Percentiles rank a stretch among this genome's conserved stretches.
These are phyloP conservation scores for Synergus umbraculus DNA, from an alignment of 2,888 invertebrate species.

Conservation along the genomic window DNA sequence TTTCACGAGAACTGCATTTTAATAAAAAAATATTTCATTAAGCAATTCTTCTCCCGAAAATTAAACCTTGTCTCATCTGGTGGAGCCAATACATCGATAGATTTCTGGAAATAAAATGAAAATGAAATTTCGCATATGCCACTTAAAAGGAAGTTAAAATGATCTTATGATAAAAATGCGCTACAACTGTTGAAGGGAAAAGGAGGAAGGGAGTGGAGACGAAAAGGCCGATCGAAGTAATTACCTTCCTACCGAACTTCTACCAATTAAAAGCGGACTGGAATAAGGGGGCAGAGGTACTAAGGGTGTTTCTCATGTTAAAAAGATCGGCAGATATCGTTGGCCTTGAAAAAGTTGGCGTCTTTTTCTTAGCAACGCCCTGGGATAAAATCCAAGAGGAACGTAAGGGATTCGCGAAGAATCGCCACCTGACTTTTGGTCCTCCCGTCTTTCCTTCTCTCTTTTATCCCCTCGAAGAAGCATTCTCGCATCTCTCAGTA, in stretches of 20 bases:
- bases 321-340: conserved; percentile 30
- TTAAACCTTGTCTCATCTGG: not conserved
- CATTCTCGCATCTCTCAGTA: conserved; percentile 42
- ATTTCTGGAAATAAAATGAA: too few relatives aligned
- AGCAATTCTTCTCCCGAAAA: not conserved
- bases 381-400: conserved; percentile 32
- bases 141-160: conserved; percentile 1
- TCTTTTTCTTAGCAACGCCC: conserved; percentile 35
- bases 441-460: conserved; percentile 46
- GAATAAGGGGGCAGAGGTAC: conserved; percentile 28
- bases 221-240: conserved; percentile 44
- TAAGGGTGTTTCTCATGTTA: conserved; percentile 30
- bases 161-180: conserved; percentile 1
- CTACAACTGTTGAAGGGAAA: not conserved
- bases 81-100: too few relatives aligned
- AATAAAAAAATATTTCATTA: not conserved
- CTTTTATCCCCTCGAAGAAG: conserved; percentile 44
- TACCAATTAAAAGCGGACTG: conserved; percentile 52
- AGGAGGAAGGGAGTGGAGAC: conserved; percentile 7
- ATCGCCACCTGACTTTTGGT: conserved; percentile 33
- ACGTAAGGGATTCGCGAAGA: conserved; percentile 32
- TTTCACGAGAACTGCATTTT: not conserved
- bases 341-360: conserved; percentile 25
- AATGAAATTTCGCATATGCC: not conserved
- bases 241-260: conserved; percentile 49